These are phyloP conservation scores for Paradisaea rubra DNA, from an alignment of 2,113 vertebrate species.

Conservation along the genomic window DNA sequence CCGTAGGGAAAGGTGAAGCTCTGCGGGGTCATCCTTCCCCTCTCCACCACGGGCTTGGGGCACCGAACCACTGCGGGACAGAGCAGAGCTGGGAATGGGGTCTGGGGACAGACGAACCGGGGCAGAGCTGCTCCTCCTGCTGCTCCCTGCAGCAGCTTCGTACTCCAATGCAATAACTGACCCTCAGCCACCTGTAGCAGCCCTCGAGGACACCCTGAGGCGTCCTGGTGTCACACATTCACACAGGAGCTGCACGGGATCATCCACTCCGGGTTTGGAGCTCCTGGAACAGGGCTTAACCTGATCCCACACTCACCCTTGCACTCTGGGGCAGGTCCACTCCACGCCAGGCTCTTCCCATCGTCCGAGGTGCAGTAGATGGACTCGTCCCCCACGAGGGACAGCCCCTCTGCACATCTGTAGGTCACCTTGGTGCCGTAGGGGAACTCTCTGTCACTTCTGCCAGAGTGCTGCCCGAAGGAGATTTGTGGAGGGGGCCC, in stretches of 20 bases:
- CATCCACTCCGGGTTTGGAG: neutral
- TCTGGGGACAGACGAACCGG: accelerated
- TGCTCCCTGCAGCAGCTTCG: neutral
- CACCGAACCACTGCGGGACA: slow-evolving; percentile 52
- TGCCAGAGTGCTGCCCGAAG: neutral
- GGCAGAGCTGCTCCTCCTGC: neutral
- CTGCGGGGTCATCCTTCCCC: neutral
- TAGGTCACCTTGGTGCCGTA: neutral
- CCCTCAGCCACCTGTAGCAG: neutral
- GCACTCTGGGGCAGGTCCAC: neutral
- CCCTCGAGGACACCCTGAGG: neutral
- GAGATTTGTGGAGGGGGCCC: neutral
- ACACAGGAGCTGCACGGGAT: neutral
- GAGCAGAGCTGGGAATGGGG: neutral
- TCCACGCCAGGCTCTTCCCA: neutral
- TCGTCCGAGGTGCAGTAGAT: neutral
- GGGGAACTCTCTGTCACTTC: accelerated
- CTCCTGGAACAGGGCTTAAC: neutral
- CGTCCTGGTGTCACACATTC: accelerated
- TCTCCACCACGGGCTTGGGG: slow-evolving; percentile 27
- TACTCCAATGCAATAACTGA: accelerated
- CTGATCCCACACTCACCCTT: neutral
- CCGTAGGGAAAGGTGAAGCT: neutral
- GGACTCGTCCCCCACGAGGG: neutral
- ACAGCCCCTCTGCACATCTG: neutral